phyloP scores from a whole-genome alignment of 2,888 invertebrate genomes.

The Miltochrista miniata region DNA sequence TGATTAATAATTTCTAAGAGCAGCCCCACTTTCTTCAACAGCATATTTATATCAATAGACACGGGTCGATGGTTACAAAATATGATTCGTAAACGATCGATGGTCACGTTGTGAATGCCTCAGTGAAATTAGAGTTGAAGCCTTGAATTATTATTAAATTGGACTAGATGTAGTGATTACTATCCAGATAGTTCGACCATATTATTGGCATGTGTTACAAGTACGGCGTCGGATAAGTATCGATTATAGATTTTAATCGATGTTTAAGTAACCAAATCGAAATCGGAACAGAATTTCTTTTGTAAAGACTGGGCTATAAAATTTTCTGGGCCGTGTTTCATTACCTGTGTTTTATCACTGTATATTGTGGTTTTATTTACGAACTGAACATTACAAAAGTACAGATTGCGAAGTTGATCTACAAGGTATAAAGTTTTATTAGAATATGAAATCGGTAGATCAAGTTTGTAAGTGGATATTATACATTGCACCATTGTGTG shows the following conservation, averaged over 20 bases:
- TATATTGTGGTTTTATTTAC: not conserved
- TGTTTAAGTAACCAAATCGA: constrained; percentile 19
- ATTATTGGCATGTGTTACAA: constrained; percentile 32
- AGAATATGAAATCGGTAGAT: not conserved
- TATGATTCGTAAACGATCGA: constrained; percentile 22
- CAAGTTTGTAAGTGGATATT: not conserved
- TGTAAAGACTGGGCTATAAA: constrained; percentile 13
- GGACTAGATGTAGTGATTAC: constrained; percentile 37
- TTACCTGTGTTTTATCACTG: not conserved
- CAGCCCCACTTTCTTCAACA: constrained; percentile 6
- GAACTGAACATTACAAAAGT: no score
- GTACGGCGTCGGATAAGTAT: constrained; percentile 18
- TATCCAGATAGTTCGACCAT: constrained; percentile 30
- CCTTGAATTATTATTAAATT: constrained; percentile 39
- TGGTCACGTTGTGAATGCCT: constrained; percentile 33
- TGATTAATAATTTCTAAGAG: constrained; percentile 20
- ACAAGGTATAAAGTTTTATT: no score
- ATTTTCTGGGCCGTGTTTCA: constrained; percentile 8
- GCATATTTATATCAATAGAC: constrained; percentile 14
- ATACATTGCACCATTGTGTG: not conserved
- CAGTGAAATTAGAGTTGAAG: constrained; percentile 33
- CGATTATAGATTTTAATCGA: constrained; percentile 28
- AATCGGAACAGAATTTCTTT: constrained; percentile 10
- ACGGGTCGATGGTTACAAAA: constrained; percentile 25
- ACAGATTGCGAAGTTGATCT: no score